A percentile compares a stretch with the other conserved stretches of the same genome.
Conservation (phyloP, 2,888 invertebrate species). For the Lathronympha strigana region DNA sequence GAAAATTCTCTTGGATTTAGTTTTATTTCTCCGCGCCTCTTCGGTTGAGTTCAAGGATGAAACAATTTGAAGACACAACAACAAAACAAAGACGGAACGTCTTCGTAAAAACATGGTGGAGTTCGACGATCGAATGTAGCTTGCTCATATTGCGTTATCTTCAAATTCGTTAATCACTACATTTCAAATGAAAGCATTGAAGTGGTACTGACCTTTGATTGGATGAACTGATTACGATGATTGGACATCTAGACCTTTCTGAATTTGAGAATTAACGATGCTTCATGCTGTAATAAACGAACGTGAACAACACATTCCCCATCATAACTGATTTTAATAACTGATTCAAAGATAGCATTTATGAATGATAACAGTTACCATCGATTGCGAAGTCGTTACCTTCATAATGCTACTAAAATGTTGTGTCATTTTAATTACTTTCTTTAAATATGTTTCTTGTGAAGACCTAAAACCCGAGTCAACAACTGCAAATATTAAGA, state of each 20-base stretch:
- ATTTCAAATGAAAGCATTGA: not conserved
- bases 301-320: not conserved
- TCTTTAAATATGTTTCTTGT: not conserved
- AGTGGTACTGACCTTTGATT: not conserved
- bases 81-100: not conserved
- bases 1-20: not conserved
- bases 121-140: not conserved
- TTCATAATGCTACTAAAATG: slow-evolving; percentile 13
- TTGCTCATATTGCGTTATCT: not conserved
- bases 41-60: not conserved
- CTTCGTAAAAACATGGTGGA: slow-evolving; percentile 6
- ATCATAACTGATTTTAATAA: not conserved
- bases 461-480: not conserved
- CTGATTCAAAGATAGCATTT: not conserved
- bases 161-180: not conserved
- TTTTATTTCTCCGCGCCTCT: not conserved
- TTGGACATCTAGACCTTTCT: not conserved
- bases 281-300: too few relatives aligned
- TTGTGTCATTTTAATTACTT: not conserved
- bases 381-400: not conserved
- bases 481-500: not conserved
- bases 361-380: not conserved
- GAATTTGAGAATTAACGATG: not conserved
- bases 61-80: not conserved
- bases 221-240: not conserved